Percentiles rank a stretch among this genome's conserved stretches.
Evolutionary conservation across 2,888 invertebrate species (phyloP).

Genomic region (Drosophila mettleri): DNA sequence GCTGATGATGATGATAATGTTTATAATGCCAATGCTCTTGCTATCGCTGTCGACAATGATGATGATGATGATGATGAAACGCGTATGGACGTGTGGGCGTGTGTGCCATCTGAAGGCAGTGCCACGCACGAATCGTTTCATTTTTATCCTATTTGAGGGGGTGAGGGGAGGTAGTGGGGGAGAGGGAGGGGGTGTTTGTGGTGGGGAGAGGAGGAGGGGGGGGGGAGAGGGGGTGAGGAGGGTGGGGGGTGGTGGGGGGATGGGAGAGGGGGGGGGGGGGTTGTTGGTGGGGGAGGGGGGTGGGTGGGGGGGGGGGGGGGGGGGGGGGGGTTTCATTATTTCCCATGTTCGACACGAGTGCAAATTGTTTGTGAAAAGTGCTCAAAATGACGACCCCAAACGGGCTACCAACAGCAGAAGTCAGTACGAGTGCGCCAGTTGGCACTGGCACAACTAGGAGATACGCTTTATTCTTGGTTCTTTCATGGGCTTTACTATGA

Average conservation of each 20-base stretch:
- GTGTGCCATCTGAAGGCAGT: conserved; percentile 13
- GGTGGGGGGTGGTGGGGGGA: too few relatives aligned
- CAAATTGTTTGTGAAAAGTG: conserved; percentile 63
- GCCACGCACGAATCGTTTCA: conserved; percentile 71
- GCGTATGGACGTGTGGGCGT: conserved; percentile 18
- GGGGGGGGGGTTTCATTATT: too few relatives aligned
- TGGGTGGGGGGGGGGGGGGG: too few relatives aligned
- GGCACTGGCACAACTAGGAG: not conserved
- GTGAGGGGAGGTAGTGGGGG: too few relatives aligned
- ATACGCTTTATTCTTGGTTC: too few relatives aligned
- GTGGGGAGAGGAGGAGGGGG: too few relatives aligned
- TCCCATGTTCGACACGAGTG: conserved; percentile 82
- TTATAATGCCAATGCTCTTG: conserved; percentile 12
- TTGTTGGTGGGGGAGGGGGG: too few relatives aligned
- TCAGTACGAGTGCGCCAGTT: not conserved
- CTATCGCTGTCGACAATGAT: conserved; percentile 12
- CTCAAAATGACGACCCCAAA: conserved; percentile 4
- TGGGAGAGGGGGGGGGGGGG: too few relatives aligned
- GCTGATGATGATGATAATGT: conserved; percentile 10
- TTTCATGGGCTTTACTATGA: too few relatives aligned
- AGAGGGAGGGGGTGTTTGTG: too few relatives aligned
- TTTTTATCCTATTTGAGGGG: too few relatives aligned
- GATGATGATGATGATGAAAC: conserved; percentile 22
- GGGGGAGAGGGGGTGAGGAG: too few relatives aligned
- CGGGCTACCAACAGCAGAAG: not conserved